A percentile compares a stretch with the other conserved stretches of the same genome.
These are phyloP conservation scores for Omphaloscelis lunosa DNA, from an alignment of 2,888 invertebrate species.

Conservation along the genomic window DNA sequence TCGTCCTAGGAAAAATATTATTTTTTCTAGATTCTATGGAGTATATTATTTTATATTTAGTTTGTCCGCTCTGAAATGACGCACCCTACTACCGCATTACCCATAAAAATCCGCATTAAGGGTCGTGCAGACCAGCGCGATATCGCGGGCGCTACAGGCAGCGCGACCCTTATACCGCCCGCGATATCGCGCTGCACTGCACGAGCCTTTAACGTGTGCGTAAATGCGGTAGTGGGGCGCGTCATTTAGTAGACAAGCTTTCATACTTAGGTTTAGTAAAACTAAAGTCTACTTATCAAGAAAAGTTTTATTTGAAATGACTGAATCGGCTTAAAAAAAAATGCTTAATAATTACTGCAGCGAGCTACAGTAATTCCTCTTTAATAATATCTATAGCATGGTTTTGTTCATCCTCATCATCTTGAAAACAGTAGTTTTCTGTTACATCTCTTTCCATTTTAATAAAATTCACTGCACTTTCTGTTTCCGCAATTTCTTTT, in stretches of 20 bases:
- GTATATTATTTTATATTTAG: no score
- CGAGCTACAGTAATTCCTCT: slow-evolving; percentile 16
- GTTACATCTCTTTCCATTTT: slow-evolving; percentile 24
- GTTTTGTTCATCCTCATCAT: slow-evolving; percentile 1
- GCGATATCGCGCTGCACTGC: no score
- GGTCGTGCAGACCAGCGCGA: no score
- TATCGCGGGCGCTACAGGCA: no score
- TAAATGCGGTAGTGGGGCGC: no score
- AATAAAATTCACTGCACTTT: slow-evolving; percentile 47
- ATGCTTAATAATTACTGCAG: not conserved
- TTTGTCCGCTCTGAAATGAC: no score
- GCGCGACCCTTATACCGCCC: no score
- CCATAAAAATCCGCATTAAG: no score
- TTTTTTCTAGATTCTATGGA: no score
- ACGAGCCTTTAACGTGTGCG: no score
- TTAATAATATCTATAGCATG: slow-evolving; percentile 12
- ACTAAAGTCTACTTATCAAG: slow-evolving; percentile 7
- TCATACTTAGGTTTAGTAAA: slow-evolving; percentile 2
- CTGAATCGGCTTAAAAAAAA: not conserved
- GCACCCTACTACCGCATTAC: no score
- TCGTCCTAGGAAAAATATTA: not conserved
- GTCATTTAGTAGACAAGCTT: no score
- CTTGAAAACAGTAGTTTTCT: slow-evolving; percentile 13
- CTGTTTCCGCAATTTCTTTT: slow-evolving; percentile 41
- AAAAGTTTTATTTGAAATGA: slow-evolving; percentile 27